Conservation (phyloP, 1,140 invertebrate genomes). For the Dendrolimus kikuchii region DNA sequence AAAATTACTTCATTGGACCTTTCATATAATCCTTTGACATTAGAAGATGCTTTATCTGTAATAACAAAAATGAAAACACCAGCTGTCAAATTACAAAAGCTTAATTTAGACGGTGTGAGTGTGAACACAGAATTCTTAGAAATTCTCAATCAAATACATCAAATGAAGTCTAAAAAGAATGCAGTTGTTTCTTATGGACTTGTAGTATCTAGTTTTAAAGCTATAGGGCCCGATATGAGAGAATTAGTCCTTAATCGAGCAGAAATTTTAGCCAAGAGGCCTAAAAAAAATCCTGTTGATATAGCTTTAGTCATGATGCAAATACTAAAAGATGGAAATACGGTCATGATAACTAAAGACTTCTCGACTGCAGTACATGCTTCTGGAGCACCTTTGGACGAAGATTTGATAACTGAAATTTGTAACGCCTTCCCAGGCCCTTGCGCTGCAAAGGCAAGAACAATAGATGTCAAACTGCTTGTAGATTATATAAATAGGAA, state of each 20-base stretch:
- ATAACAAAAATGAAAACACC: slow-evolving; percentile 30
- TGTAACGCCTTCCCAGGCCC: slow-evolving; percentile 31
- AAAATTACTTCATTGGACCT: slow-evolving; percentile 52
- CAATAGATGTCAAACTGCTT: slow-evolving; percentile 28
- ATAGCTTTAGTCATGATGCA: slow-evolving; percentile 36
- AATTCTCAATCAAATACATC: slow-evolving; percentile 22
- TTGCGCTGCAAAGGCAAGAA: slow-evolving; percentile 24
- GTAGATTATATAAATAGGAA: slow-evolving; percentile 46
- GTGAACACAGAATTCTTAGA: slow-evolving; percentile 31
- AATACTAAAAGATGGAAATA: slow-evolving; percentile 30
- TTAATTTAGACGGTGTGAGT: slow-evolving; percentile 41
- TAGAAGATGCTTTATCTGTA: slow-evolving; percentile 41
- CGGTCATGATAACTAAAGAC: slow-evolving; percentile 27
- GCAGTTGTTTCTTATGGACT: slow-evolving; percentile 34
- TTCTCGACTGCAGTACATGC: slow-evolving; percentile 21
- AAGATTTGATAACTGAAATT: slow-evolving; percentile 36
- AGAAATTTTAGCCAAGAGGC: slow-evolving; percentile 33
- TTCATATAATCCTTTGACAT: slow-evolving; percentile 58
- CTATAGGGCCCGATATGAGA: slow-evolving; percentile 29
- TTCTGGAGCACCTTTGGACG: slow-evolving; percentile 27
- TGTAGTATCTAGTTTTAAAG: slow-evolving; percentile 18
- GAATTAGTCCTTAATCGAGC: slow-evolving; percentile 41
- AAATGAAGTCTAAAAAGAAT: slow-evolving; percentile 28
- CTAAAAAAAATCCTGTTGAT: slow-evolving; percentile 33
- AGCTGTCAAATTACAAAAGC: slow-evolving; percentile 33